These are phyloP conservation scores for Meteorus cinctellus DNA, from an alignment of 2,888 invertebrate species.

Conservation along the genomic window DNA sequence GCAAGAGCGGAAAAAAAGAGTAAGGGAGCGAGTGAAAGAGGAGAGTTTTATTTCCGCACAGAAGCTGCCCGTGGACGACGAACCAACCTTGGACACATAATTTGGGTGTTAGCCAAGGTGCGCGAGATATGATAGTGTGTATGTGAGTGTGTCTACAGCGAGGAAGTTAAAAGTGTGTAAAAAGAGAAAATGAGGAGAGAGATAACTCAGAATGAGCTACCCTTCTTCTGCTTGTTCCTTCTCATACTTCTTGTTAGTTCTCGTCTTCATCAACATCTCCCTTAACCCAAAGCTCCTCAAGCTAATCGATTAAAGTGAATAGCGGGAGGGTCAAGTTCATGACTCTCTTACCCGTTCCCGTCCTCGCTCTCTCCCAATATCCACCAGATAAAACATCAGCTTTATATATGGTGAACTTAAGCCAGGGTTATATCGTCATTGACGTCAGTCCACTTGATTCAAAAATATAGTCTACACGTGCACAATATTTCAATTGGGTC, in stretches of 20 bases:
- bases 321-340: slow-evolving; percentile 41
- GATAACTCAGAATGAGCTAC: slow-evolving; percentile 36
- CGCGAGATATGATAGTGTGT: background rate
- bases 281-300: background rate
- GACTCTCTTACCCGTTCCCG: slow-evolving; percentile 12
- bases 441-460: slow-evolving; percentile 35
- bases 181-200: background rate
- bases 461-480: slow-evolving; percentile 27
- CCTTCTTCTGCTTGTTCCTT: slow-evolving; percentile 18
- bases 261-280: background rate
- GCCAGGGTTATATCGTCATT: slow-evolving; percentile 25
- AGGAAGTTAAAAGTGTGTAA: background rate
- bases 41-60: slow-evolving; percentile 31
- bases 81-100: slow-evolving; percentile 43
- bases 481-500: slow-evolving; percentile 14
- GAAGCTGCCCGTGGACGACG: slow-evolving; percentile 33
- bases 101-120: slow-evolving; percentile 48
- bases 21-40: slow-evolving; percentile 11
- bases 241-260: background rate
- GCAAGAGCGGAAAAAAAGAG: background rate
- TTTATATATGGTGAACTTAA: slow-evolving; percentile 13
- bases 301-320: slow-evolving; percentile 40
- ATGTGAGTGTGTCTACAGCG: slow-evolving; percentile 1
- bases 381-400: slow-evolving; percentile 5
- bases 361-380: background rate